Conservation (phyloP, 2,113 vertebrate genomes). For the Channa argus region DNA sequence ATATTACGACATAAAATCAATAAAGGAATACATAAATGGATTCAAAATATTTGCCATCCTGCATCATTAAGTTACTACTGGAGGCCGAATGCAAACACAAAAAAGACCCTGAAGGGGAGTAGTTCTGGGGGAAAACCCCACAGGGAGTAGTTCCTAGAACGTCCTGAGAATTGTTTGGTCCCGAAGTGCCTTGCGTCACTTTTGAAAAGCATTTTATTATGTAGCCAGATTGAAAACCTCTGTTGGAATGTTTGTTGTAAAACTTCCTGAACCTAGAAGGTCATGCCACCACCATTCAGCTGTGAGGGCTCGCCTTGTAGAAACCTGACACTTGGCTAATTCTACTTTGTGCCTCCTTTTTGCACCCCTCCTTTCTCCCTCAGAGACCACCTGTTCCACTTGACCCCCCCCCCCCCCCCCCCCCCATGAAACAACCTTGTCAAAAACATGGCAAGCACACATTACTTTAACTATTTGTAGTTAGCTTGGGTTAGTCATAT, state of each 20-base stretch:
- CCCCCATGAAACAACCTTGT: constrained; percentile 53
- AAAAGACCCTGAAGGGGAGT: too few species aligned
- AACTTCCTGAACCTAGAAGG: constrained; percentile 62
- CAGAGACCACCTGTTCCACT: constrained; percentile 70
- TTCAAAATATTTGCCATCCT: too few species aligned
- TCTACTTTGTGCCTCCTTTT: constrained; percentile 43
- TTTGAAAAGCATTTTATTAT: constrained; percentile 35
- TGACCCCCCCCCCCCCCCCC: constrained; percentile 31
- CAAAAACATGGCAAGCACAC: constrained; percentile 18
- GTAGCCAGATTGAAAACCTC: constrained; percentile 20
- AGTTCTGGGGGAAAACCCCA: too few species aligned
- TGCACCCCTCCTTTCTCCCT: constrained; percentile 23
- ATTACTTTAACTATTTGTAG: constrained; percentile 38
- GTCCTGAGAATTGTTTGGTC: too few species aligned
- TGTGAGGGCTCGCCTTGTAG: constrained; percentile 60
- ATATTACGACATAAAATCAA: too few species aligned
- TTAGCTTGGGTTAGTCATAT: constrained; percentile 25
- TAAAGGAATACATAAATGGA: too few species aligned
- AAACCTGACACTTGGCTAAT: constrained; percentile 73
- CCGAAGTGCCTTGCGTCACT: constrained; percentile 14
- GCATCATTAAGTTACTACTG: too few species aligned
- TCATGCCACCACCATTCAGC: constrained; percentile 46
- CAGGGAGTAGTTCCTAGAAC: too few species aligned
- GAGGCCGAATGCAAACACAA: too few species aligned
- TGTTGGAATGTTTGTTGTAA: constrained; percentile 69